A percentile compares a stretch with the other conserved stretches of the same genome.
Conservation (phyloP, 2,888 invertebrate species). For the Tenthredo distinguenda region DNA sequence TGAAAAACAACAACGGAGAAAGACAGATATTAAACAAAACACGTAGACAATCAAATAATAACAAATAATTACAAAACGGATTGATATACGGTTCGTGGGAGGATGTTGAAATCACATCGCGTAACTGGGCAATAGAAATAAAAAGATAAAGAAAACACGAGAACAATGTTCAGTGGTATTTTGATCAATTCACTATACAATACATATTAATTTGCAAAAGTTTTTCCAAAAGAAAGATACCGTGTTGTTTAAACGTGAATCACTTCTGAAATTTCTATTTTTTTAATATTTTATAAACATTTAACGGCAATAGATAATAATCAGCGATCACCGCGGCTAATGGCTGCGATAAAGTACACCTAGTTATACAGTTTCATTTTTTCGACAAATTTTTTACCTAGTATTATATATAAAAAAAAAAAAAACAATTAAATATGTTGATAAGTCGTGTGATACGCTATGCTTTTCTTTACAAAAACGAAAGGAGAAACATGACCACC, state of each 20-base stretch:
- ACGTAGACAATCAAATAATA: constrained; percentile 68
- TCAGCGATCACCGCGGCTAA: constrained; percentile 28
- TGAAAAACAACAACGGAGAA: constrained; percentile 60
- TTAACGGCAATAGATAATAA: constrained; percentile 41
- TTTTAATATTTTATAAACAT: constrained; percentile 27
- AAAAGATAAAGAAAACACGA: constrained; percentile 27
- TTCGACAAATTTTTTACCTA: no score
- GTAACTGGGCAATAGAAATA: constrained; percentile 56
- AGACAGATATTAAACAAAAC: constrained; percentile 63
- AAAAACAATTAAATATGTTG: constrained; percentile 21
- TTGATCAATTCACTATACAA: background rate
- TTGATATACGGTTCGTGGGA: constrained; percentile 56
- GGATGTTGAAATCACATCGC: constrained; percentile 59
- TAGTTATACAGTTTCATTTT: background rate
- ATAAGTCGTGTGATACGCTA: constrained; percentile 15
- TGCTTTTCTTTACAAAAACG: constrained; percentile 15
- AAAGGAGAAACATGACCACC: background rate
- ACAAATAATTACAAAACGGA: constrained; percentile 70
- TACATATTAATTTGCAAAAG: background rate
- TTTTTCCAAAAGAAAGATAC: background rate
- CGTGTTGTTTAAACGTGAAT: constrained; percentile 2
- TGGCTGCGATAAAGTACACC: constrained; percentile 24
- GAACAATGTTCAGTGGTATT: constrained; percentile 2
- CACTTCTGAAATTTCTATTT: background rate
- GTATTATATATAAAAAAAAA: background rate